phyloP scores from a whole-genome alignment of 92 coral and sea anemone genomes.

The Heteractis magnifica region DNA sequence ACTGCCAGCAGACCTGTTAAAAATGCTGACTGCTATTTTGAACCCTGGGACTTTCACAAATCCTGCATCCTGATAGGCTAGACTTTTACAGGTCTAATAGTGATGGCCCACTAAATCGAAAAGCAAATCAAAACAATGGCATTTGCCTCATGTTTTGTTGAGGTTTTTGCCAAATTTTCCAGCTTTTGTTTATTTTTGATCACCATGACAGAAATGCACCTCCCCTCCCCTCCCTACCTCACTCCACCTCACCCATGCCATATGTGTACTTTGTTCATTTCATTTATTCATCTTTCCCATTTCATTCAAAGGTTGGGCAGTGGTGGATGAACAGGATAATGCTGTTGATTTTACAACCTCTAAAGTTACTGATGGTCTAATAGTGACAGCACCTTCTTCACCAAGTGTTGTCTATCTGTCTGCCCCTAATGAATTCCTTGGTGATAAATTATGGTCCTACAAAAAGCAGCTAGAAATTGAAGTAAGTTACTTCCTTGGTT shows the following conservation, averaged over 20 bases:
- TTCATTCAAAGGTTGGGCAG: slow-evolving; percentile 52
- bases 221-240: too few relatives aligned
- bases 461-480: slow-evolving; percentile 58
- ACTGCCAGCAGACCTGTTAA: too few relatives aligned
- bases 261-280: background rate
- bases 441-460: slow-evolving; percentile 68
- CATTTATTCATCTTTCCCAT: slow-evolving; percentile 1
- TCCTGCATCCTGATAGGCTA: too few relatives aligned
- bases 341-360: slow-evolving; percentile 36
- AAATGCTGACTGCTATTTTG: too few relatives aligned
- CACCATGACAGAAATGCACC: too few relatives aligned
- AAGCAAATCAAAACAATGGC: too few relatives aligned
- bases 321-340: slow-evolving; percentile 41
- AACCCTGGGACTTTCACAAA: too few relatives aligned
- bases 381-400: slow-evolving; percentile 38
- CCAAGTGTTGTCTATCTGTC: slow-evolving; percentile 45
- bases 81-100: too few relatives aligned
- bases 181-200: too few relatives aligned
- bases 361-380: slow-evolving; percentile 36
- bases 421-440: slow-evolving; percentile 71
- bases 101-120: too few relatives aligned
- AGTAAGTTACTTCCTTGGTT: slow-evolving; percentile 31
- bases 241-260: background rate
- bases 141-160: too few relatives aligned
- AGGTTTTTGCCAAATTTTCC: too few relatives aligned